Evolutionary conservation across 1,140 invertebrate genomes (phyloP).

Genomic region (Arion vulgaris): DNA sequence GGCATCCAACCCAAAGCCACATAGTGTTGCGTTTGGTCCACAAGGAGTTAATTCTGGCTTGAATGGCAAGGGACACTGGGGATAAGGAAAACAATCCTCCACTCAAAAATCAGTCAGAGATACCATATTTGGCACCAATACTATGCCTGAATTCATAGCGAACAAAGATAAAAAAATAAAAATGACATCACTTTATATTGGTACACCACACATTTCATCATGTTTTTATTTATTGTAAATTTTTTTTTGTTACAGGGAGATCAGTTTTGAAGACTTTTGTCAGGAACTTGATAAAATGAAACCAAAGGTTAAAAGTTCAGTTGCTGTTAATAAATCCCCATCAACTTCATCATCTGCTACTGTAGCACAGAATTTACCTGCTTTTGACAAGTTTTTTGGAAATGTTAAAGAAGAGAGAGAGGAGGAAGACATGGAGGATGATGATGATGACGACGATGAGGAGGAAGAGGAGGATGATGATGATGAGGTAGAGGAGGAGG

Average conservation of each 20-base stretch:
- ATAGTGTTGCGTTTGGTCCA: too few species aligned
- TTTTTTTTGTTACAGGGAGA: constrained; percentile 2
- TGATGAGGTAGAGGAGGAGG: background rate
- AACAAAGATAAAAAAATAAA: too few species aligned
- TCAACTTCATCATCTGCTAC: background rate
- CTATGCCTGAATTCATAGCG: too few species aligned
- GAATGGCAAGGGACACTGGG: too few species aligned
- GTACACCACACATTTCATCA: too few species aligned
- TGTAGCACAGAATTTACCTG: background rate
- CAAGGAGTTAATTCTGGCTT: too few species aligned
- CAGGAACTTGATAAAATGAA: constrained; percentile 15
- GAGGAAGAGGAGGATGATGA: constrained; percentile 1
- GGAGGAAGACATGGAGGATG: constrained; percentile 4
- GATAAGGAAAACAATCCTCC: too few species aligned
- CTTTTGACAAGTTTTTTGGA: constrained; percentile 21
- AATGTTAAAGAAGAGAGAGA: background rate
- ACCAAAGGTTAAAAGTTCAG: background rate
- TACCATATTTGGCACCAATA: too few species aligned
- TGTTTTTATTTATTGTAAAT: background rate
- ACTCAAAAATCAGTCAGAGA: too few species aligned
- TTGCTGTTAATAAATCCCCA: background rate
- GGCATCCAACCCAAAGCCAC: too few species aligned
- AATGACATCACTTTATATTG: too few species aligned
- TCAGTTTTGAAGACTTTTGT: constrained; percentile 35
- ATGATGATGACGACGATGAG: constrained; percentile 12